Conservation (phyloP, 1,140 invertebrate genomes). For the Drosophila littoralis region DNA sequence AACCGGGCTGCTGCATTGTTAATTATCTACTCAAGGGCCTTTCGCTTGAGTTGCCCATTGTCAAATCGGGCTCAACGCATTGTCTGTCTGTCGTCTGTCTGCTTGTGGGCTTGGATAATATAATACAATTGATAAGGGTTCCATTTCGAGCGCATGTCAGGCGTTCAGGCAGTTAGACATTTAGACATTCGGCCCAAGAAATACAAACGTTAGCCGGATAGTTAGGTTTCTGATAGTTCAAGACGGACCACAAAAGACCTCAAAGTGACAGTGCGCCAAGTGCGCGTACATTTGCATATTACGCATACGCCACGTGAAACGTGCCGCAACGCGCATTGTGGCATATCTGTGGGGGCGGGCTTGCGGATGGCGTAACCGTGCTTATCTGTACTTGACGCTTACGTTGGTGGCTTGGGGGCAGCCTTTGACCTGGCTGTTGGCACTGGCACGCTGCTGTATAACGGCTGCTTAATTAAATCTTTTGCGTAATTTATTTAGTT, state of each 20-base stretch:
- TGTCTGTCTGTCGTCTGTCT: slow-evolving; percentile 3
- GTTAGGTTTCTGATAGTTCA: slow-evolving; percentile 8
- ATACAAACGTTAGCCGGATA: not conserved
- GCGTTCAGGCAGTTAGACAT: slow-evolving; percentile 16
- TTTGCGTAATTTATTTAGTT: slow-evolving; percentile 79
- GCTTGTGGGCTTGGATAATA: slow-evolving; percentile 26
- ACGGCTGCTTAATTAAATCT: slow-evolving; percentile 77
- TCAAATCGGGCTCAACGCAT: slow-evolving; percentile 37
- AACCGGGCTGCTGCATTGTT: slow-evolving; percentile 47
- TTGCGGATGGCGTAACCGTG: not conserved
- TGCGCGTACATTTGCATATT: slow-evolving; percentile 72
- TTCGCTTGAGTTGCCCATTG: slow-evolving; percentile 35
- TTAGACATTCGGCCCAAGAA: slow-evolving; percentile 14
- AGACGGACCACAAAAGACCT: not conserved
- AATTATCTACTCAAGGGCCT: slow-evolving; percentile 55
- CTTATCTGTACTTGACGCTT: not conserved
- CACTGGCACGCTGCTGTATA: slow-evolving; percentile 41
- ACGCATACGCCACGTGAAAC: slow-evolving; percentile 73
- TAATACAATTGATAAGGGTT: slow-evolving; percentile 45
- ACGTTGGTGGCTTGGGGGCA: slow-evolving; percentile 8
- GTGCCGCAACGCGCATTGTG: slow-evolving; percentile 39
- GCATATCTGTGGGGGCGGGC: not conserved
- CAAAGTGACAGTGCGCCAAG: slow-evolving; percentile 15
- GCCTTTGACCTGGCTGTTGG: slow-evolving; percentile 28
- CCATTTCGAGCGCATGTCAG: slow-evolving; percentile 24